Evolutionary conservation across 2,888 invertebrate genomes (phyloP), one percentile per base, ranked within the genome.

Genomic region (Drosophila basisetae): DNA sequence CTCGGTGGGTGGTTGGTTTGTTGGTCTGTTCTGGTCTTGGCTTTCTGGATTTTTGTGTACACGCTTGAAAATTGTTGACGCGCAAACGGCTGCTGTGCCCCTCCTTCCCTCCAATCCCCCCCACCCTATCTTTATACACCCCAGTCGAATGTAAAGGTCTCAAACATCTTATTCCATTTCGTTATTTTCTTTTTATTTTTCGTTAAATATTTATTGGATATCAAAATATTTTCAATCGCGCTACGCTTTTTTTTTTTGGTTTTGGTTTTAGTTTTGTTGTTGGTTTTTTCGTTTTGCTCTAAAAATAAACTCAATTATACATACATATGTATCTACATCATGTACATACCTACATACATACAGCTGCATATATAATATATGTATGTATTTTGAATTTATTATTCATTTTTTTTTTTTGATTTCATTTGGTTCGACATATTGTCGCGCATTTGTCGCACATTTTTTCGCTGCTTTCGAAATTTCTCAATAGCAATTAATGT

Each of bases 11-110:
- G 80, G 75, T 61, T 69, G 72, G 72, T 25, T 79, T 53, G 53
- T 56, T 59, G 64, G 30, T 59, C 37, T 55, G 80, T 58, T 72
- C 59, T 62, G 64, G 75, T 74, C 65, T 76, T 68, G 69, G 78
- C 47, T 47, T 47, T 72, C 80, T 87, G 84, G 85, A 84, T 86
- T 86, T 85, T 82, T 90, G 91, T 88, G 87, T 88, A 88, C 87
- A 90, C 91, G 87, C 82, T 84, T 80, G 83, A 84, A 90, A 90
- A 84, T 89, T 87, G 89, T 85, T 84, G 82, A 77, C 84, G 85
- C 83, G 87, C 82, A 78, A 80, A 80, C 72, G 53, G 58, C 65
- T 75, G 61, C 43, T 37, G 47, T 43, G 37, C 68, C 43, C n/a
- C 30, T 13, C 39, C 16, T 1, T 16, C 2, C 37, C 37, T 6